Base-by-base conservation (phyloP, 2,113 vertebrate genomes). In the Lucifuga dentata region DNA sequence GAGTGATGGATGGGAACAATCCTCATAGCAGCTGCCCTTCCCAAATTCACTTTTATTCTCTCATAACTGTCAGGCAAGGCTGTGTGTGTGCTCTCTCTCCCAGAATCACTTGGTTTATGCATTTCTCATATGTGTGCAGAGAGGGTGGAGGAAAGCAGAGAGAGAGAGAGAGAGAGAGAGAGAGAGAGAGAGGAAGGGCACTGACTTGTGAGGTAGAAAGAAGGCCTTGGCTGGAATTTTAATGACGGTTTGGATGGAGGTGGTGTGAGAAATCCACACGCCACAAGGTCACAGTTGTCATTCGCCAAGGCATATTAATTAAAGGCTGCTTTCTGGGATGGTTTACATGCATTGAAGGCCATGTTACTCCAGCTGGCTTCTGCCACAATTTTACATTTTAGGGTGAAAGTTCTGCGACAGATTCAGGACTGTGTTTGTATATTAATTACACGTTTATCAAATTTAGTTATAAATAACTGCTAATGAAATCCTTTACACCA, bases 281-380 rank as follows among this genome's bases (percentile, higher is more conserved):
- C 38, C 53, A 43, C 80, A 88, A 87, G 80, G 84, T 87, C 82
- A 72, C 26, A 40, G 39, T 39, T 44, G 48, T 32, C 56, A 53
- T 79, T 83, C 35, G 46, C 65, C 44, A 56, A 73, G 65, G 51
- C 71, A 23, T 67, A 77, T 80, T 72, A 88, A 86, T 93, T 91
- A 93, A 84, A 80, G 15, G 41, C 24, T 70, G 81, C 75, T 85
- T 67, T 65, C 59, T 77, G 74, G 81, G 78, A 76, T 77, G 68
- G 61, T 21, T 43, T 35, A 80, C 74, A 82, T 62, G 38, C 78
- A 56, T n/a, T 24, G 68, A 82, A 73, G 83, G 78, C 78, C 86
- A 83, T 58, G 23, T 53, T 51, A 45, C 53, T 49, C 66, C 3
- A n/a, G 55, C 35, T 29, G 71, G 58, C 43, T 36, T 52, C 33